Evolutionary conservation across 2,113 vertebrate genomes (phyloP).

Genomic region (Caracal caracal): DNA sequence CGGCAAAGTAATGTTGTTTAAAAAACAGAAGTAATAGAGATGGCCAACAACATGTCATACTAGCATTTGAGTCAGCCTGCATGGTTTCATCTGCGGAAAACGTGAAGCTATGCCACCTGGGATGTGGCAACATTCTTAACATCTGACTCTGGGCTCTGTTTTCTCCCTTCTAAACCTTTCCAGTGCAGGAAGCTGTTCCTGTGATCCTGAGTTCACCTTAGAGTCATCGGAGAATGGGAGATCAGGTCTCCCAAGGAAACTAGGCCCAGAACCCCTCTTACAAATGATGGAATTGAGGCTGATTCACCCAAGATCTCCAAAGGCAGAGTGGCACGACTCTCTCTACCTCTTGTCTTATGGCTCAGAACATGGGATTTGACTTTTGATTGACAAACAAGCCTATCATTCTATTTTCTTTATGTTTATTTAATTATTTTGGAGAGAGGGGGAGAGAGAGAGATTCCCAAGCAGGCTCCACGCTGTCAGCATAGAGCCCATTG

Average conservation of each 20-base stretch:
- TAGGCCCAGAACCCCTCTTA: neutral
- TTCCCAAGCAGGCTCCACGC: too few relatives aligned
- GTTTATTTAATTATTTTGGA: too few relatives aligned
- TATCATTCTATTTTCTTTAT: neutral
- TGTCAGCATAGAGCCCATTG: too few relatives aligned
- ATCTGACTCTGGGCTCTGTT: neutral
- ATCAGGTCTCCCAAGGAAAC: neutral
- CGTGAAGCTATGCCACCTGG: neutral
- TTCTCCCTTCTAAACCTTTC: conserved; percentile 28
- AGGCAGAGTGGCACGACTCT: neutral
- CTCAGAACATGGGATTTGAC: neutral
- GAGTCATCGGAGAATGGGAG: neutral
- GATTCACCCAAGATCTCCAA: neutral
- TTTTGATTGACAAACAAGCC: neutral
- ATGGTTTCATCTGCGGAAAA: neutral
- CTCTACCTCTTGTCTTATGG: too few relatives aligned
- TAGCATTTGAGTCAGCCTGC: neutral
- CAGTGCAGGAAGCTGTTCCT: neutral
- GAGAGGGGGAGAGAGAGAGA: too few relatives aligned
- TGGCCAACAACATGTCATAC: neutral
- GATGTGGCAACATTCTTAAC: neutral
- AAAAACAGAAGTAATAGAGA: conserved; percentile 58
- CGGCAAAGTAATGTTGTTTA: conserved; percentile 57
- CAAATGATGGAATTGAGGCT: neutral
- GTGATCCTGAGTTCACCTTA: conserved; percentile 47